Percentiles rank a stretch among this genome's conserved stretches.
Evolutionary conservation across 2,113 vertebrate genomes (phyloP).

Genomic region (Ameiurus melas): DNA sequence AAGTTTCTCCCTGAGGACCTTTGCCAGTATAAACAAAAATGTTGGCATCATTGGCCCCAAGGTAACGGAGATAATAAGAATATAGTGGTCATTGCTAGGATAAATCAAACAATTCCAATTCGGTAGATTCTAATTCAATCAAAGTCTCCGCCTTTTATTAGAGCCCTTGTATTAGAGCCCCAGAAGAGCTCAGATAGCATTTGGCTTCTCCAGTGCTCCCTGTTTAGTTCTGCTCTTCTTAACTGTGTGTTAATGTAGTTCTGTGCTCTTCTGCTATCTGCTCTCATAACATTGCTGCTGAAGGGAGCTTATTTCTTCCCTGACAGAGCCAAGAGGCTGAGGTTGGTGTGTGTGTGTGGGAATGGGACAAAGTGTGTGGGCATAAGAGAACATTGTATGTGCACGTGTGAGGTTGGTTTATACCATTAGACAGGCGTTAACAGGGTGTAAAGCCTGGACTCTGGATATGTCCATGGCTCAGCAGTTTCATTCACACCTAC

Average conservation of each 20-base stretch:
- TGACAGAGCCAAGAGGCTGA: conserved; percentile 20
- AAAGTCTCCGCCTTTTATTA: background rate
- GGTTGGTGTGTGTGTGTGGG: background rate
- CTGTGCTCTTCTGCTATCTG: conserved; percentile 20
- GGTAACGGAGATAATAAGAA: background rate
- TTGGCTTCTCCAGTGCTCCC: background rate
- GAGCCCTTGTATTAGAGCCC: background rate
- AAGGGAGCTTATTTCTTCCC: conserved; percentile 19
- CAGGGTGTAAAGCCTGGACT: conserved; percentile 39
- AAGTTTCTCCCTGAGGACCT: conserved; percentile 1
- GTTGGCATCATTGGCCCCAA: background rate
- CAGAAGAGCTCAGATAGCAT: background rate
- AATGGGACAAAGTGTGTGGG: background rate
- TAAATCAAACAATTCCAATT: conserved; percentile 6
- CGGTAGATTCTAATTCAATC: conserved; percentile 22
- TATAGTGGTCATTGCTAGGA: conserved; percentile 1
- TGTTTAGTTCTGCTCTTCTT: conserved; percentile 29
- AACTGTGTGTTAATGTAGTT: background rate
- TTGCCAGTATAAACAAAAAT: conserved; percentile 10
- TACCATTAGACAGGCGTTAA: conserved; percentile 62
- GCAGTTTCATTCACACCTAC: conserved; percentile 67
- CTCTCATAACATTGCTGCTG: conserved; percentile 25
- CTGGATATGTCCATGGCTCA: conserved; percentile 51
- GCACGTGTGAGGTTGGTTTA: conserved; percentile 13
- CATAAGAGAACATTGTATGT: conserved; percentile 5